phyloP scores from a whole-genome alignment of 2,888 invertebrate genomes.

The Clitarchus hookeri region DNA sequence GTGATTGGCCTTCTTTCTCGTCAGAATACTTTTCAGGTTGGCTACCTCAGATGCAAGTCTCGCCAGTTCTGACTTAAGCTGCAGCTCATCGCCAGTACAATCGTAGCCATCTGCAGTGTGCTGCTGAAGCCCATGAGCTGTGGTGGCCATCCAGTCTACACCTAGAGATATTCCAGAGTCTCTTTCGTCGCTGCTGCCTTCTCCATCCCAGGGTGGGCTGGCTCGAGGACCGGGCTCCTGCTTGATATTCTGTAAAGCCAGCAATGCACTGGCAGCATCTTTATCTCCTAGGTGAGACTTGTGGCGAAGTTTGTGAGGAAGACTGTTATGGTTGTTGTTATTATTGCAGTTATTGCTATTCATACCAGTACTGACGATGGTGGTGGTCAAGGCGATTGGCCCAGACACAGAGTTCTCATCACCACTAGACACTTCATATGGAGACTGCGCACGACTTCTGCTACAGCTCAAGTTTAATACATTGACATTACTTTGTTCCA shows the following conservation, averaged over 20 bases:
- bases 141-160: conserved; percentile 64
- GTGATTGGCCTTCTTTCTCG: conserved; percentile 43
- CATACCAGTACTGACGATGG: conserved; percentile 54
- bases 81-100: conserved; percentile 60
- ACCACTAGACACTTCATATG: conserved; percentile 80
- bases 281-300: conserved; percentile 89
- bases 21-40: conserved; percentile 68
- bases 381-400: conserved; percentile 39
- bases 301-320: conserved; percentile 89
- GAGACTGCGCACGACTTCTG: conserved; percentile 63
- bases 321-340: conserved; percentile 63
- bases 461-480: conserved; percentile 55
- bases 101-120: conserved; percentile 31
- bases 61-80: conserved; percentile 83
- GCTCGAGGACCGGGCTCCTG: conserved; percentile 77
- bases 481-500: conserved; percentile 47
- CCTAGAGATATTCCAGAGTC: conserved; percentile 89
- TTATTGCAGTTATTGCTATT: conserved; percentile 56
- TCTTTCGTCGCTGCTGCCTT: conserved; percentile 87
- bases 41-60: conserved; percentile 90
- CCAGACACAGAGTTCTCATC: conserved; percentile 59
- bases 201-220: conserved; percentile 85
- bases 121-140: conserved; percentile 52
- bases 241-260: conserved; percentile 84
- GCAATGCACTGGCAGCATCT: conserved; percentile 76